phyloP scores from a whole-genome alignment of 23 tunicate species.

The Pegea sp. region DNA sequence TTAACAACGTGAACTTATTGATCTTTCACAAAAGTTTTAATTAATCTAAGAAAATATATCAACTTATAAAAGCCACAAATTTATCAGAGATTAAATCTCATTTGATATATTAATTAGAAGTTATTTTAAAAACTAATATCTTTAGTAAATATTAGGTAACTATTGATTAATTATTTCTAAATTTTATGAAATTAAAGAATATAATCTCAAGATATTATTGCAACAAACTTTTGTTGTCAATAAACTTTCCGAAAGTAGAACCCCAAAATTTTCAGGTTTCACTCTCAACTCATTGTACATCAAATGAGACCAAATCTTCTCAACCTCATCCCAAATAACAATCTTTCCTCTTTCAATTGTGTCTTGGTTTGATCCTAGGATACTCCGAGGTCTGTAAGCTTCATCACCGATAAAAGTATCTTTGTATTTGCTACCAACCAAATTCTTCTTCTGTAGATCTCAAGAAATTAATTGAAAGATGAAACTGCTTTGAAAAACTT shows the following conservation, averaged over 20 bases:
- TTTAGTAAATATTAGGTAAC: too few species aligned
- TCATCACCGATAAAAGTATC: slow-evolving; percentile 1
- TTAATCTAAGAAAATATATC: too few species aligned
- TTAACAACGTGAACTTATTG: neutral
- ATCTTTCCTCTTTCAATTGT: neutral
- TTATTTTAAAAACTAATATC: too few species aligned
- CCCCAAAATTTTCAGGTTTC: neutral
- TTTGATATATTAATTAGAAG: too few species aligned
- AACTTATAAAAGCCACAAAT: too few species aligned
- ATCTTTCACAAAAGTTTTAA: neutral
- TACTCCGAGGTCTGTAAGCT: neutral
- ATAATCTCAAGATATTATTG: too few species aligned
- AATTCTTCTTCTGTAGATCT: too few species aligned
- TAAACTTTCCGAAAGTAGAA: neutral
- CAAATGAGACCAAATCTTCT: neutral
- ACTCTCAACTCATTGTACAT: neutral
- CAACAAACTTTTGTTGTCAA: neutral
- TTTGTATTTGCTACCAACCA: neutral
- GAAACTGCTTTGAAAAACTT: neutral
- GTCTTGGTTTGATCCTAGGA: neutral
- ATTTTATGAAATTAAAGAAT: too few species aligned
- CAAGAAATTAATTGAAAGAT: neutral
- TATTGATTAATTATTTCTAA: too few species aligned
- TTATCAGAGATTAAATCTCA: too few species aligned
- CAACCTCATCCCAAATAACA: neutral